A percentile compares a stretch with the other conserved stretches of the same genome.
Evolutionary conservation across 2,888 invertebrate genomes (phyloP).

Genomic region (Patella caerulea): DNA sequence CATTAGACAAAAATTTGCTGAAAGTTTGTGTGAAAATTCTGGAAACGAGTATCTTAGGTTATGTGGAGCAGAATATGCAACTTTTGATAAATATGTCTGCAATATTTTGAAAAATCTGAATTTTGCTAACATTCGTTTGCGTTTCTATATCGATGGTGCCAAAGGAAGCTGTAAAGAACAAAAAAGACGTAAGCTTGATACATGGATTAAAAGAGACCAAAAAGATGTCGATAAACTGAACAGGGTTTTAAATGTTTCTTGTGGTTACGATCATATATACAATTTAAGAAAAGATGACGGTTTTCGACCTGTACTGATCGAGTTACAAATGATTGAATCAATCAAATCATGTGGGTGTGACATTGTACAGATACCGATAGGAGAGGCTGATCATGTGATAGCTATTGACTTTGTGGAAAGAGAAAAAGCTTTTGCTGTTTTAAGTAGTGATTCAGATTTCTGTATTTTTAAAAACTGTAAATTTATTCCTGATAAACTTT

Average conservation of each 20-base stretch:
- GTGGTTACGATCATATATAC: conserved; percentile 31
- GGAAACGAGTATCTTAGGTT: conserved; percentile 58
- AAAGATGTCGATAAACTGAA: conserved; percentile 52
- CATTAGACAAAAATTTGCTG: conserved; percentile 56
- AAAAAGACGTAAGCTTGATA: conserved; percentile 58
- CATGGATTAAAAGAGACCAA: conserved; percentile 60
- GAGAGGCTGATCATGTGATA: conserved; percentile 64
- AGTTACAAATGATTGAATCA: conserved; percentile 55
- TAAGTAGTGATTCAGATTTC: conserved; percentile 69
- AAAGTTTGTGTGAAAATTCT: conserved; percentile 40
- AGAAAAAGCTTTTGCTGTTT: conserved; percentile 60
- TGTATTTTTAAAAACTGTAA: conserved; percentile 59
- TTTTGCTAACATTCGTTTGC: conserved; percentile 55
- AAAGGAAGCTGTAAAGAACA: conserved; percentile 57
- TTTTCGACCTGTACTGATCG: conserved; percentile 63
- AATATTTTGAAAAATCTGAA: conserved; percentile 59
- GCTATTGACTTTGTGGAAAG: conserved; percentile 55
- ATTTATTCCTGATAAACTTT: conserved; percentile 60
- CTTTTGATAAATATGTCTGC: conserved; percentile 52
- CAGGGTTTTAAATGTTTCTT: conserved; percentile 23
- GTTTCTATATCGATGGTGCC: conserved; percentile 64
- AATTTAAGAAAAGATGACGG: conserved; percentile 43
- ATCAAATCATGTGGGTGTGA: conserved; percentile 58
- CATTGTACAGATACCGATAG: conserved; percentile 48
- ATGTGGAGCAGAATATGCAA: conserved; percentile 63